Evolutionary conservation across 2,888 invertebrate genomes (phyloP).

Genomic region (Sisyra terminalis): DNA sequence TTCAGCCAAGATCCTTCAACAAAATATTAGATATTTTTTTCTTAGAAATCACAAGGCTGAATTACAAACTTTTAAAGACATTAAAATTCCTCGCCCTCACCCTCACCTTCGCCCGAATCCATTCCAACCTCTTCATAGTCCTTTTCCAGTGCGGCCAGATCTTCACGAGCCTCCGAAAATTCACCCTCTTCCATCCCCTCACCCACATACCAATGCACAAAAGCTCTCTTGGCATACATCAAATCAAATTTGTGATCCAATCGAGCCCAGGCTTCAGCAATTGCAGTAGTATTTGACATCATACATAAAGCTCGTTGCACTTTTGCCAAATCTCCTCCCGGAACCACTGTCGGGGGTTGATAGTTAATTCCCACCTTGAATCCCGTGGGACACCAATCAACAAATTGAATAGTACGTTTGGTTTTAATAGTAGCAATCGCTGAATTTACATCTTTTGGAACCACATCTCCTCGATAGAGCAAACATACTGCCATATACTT

Average conservation of each 20-base stretch:
- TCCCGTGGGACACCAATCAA: slow-evolving; percentile 26
- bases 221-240: slow-evolving; percentile 51
- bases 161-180: slow-evolving; percentile 61
- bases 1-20: no score
- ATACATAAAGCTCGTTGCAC: slow-evolving; percentile 48
- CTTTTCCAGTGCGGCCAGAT: slow-evolving; percentile 49
- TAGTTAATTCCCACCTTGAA: slow-evolving; percentile 32
- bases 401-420: slow-evolving; percentile 26
- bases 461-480: slow-evolving; percentile 24
- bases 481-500: slow-evolving; percentile 39
- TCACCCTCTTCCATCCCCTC: slow-evolving; percentile 70
- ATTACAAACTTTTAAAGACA: no score
- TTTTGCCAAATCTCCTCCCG: slow-evolving; percentile 36
- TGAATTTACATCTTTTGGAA: slow-evolving; percentile 30
- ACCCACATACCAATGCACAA: slow-evolving; percentile 63
- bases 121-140: slow-evolving; percentile 56
- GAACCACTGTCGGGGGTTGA: slow-evolving; percentile 29
- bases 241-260: slow-evolving; percentile 51
- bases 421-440: slow-evolving; percentile 37
- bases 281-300: slow-evolving; percentile 50
- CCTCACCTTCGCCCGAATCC: slow-evolving; percentile 35
- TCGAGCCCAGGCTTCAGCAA: slow-evolving; percentile 49
- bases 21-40: no score
- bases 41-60: no score
- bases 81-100: slow-evolving; percentile 19